Evolutionary conservation across 2,888 invertebrate species (phyloP).

Genomic region (Ichneumon xanthorius): DNA sequence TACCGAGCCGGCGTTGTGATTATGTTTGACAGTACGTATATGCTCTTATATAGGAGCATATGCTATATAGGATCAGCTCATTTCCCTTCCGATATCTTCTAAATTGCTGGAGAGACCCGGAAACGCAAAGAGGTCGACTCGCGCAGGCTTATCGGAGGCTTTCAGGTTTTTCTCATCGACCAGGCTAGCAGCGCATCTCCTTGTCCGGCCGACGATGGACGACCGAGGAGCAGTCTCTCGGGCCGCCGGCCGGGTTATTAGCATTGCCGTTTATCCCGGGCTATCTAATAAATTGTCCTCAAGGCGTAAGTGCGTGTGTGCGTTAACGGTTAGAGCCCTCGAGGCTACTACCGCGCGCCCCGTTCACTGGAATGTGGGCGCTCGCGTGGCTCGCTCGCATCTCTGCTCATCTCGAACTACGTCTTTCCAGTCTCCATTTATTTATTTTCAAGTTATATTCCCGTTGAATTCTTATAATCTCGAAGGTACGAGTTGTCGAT

Average conservation of each 20-base stretch:
- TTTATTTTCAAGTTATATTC: slow-evolving; percentile 15
- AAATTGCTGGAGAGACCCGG: slow-evolving; percentile 57
- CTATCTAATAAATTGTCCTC: slow-evolving; percentile 83
- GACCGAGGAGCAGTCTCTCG: slow-evolving; percentile 36
- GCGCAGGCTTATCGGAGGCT: slow-evolving; percentile 61
- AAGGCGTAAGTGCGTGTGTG: slow-evolving; percentile 78
- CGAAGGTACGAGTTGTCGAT: slow-evolving; percentile 1
- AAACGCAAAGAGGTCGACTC: slow-evolving; percentile 62
- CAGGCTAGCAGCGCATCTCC: not conserved
- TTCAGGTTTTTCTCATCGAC: slow-evolving; percentile 34
- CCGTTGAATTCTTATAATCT: slow-evolving; percentile 26
- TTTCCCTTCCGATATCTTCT: slow-evolving; percentile 51
- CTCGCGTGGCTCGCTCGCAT: slow-evolving; percentile 75
- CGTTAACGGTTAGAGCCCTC: slow-evolving; percentile 80
- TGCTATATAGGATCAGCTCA: slow-evolving; percentile 22
- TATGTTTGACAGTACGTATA: no score
- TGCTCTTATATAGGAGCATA: not conserved
- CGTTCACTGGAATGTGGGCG: slow-evolving; percentile 67
- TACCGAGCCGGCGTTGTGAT: no score
- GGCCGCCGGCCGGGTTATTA: slow-evolving; percentile 77
- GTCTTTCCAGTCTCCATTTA: slow-evolving; percentile 23
- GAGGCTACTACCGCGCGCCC: slow-evolving; percentile 61
- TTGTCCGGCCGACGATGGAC: slow-evolving; percentile 23
- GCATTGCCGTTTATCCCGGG: slow-evolving; percentile 82
- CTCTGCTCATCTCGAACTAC: slow-evolving; percentile 57